Evolutionary conservation across 2,888 invertebrate genomes (phyloP).

Genomic region (Sialis lutaria): DNA sequence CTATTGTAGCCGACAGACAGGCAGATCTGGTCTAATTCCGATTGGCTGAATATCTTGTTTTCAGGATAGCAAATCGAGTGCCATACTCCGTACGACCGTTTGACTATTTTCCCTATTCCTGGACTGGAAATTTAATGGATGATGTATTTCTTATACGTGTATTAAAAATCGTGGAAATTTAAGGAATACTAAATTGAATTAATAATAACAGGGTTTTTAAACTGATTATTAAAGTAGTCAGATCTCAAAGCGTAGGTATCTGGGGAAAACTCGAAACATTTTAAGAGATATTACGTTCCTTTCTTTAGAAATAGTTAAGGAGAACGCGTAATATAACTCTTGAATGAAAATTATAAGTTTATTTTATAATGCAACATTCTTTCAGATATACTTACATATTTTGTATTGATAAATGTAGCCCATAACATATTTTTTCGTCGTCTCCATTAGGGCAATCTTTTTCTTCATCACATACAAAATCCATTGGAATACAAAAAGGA

Average conservation of each 20-base stretch:
- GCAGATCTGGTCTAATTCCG: slow-evolving; percentile 41
- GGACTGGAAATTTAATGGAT: slow-evolving; percentile 20
- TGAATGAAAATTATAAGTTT: slow-evolving; percentile 2
- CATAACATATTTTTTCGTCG: slow-evolving; percentile 51
- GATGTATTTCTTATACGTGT: no score
- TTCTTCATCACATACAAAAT: slow-evolving; percentile 61
- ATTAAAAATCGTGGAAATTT: no score
- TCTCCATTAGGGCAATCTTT: slow-evolving; percentile 55
- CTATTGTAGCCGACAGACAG: slow-evolving; percentile 38
- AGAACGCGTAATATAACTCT: slow-evolving; percentile 2
- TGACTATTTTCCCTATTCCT: slow-evolving; percentile 47
- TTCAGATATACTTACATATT: slow-evolving; percentile 16
- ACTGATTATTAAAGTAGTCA: no score
- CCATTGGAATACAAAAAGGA: slow-evolving; percentile 43
- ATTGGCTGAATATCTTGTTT: slow-evolving; percentile 30
- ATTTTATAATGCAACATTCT: neutral
- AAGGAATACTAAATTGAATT: no score
- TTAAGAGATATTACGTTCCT: no score
- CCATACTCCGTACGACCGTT: slow-evolving; percentile 50
- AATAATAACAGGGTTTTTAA: no score
- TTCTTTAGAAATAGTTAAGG: neutral
- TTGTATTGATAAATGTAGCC: slow-evolving; percentile 21
- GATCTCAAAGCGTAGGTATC: no score
- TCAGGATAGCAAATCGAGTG: slow-evolving; percentile 46
- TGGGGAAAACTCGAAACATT: no score